Evolutionary conservation across 2,797 vertebrate genomes (phyloP), one percentile per base, ranked within the genome.

Genomic region (Ambastaia sidthimunki): DNA sequence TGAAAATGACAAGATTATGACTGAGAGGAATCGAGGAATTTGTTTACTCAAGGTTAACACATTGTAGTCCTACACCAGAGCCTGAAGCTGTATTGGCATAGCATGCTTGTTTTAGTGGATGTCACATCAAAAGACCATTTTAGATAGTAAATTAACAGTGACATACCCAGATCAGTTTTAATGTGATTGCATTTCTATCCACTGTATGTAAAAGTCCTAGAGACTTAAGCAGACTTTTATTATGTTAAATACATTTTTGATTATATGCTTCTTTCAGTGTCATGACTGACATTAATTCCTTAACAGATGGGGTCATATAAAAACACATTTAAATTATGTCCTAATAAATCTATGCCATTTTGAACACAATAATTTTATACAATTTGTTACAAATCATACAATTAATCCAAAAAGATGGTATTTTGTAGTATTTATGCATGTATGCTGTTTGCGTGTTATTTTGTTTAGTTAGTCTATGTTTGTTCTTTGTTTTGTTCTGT

Each of bases 1-100:
- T 48, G 52, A 75, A 80, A 74, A 74, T 76, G 63, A 57, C 57
- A 68, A 82, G 52, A 74, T 34, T 54, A 71, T 71, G 66, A 50
- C 52, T 52, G 15, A 63, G 66, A 59, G 57, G 59, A 83, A 57
- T 72, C 52, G 28, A 76, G 62, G 60, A 48, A 73, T 79, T 81
- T 78, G 75, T 70, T 79, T 73, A 67, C 66, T 50, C 25, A 62
- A 6, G 62, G 25, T 60, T 78, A 71, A 71, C 13, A 23, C 15
- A 37, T 78, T 62, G 55, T 19, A 62, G 67, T 62, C 67, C 55
- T n/a, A 25, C 67, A 52, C 67, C 41, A 59, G 34, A 76, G 52
- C 74, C 50, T 28, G 7, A 76, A 76, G 34, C 54, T 66, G 21
- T 10, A 52, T 47, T 71, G 62, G 37, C 18, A n/a, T 18, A 34